Percentiles rank a stretch among this genome's conserved stretches.
Conservation (phyloP, 2,888 invertebrate species). For the Macrostomum cliftonense region DNA sequence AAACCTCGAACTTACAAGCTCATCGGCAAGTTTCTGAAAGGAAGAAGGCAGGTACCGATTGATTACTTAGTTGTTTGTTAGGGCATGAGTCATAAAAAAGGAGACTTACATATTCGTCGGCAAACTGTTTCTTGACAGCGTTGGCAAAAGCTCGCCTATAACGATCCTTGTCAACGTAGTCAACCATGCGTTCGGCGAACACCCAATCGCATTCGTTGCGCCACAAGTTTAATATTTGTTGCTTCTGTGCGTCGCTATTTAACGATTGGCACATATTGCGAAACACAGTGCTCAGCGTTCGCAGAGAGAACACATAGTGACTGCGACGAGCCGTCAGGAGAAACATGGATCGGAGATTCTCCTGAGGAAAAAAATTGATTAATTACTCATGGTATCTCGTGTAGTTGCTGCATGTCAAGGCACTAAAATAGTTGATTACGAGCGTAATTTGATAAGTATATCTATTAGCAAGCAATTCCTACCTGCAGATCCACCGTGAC, state of each 20-base stretch:
- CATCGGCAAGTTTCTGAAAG: constrained; percentile 2
- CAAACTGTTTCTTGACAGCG: constrained; percentile 33
- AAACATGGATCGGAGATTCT: constrained; percentile 28
- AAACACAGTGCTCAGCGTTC: constrained; percentile 29
- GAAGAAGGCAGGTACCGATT: too few species aligned
- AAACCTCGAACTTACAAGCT: background rate
- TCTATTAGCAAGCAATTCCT: too few species aligned
- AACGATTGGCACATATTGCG: constrained; percentile 33
- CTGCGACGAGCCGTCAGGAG: constrained; percentile 29
- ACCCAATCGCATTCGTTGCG: constrained; percentile 36
- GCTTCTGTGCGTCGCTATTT: constrained; percentile 21
- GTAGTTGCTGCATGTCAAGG: too few species aligned
- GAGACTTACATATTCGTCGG: constrained; percentile 18
- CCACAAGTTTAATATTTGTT: constrained; percentile 31
- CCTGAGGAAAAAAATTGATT: constrained; percentile 16
- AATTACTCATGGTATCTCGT: too few species aligned
- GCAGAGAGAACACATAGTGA: constrained; percentile 33
- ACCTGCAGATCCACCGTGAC: constrained; percentile 25
- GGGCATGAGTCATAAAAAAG: too few species aligned
- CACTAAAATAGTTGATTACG: too few species aligned
- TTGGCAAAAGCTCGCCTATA: constrained; percentile 29
- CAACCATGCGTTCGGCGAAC: constrained; percentile 32
- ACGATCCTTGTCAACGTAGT: constrained; percentile 28
- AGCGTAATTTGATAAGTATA: too few species aligned
- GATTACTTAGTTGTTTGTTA: too few species aligned